Evolutionary conservation across 2,113 vertebrate species (phyloP).

Genomic region (Chroicocephalus ridibundus): DNA sequence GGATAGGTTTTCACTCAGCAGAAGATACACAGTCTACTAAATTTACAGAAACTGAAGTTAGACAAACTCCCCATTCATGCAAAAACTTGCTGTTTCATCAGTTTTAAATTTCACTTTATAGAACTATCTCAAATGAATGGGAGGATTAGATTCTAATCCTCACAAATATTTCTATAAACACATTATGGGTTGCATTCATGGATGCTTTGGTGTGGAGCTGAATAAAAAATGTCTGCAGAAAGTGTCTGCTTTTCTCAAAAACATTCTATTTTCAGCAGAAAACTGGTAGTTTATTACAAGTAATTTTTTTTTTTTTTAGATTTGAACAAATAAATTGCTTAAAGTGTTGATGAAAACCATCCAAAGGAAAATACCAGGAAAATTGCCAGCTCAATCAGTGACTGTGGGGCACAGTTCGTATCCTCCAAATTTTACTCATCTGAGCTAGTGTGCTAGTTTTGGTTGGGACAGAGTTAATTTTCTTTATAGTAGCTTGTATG

Average conservation of each 20-base stretch:
- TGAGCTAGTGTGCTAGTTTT: background rate
- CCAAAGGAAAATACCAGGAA: background rate
- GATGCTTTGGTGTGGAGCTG: background rate
- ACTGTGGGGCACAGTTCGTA: background rate
- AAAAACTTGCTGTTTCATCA: background rate
- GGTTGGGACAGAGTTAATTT: background rate
- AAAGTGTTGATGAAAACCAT: background rate
- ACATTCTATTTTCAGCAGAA: background rate
- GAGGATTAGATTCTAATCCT: background rate
- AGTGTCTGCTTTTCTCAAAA: background rate
- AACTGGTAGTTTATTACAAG: background rate
- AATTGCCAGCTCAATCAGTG: background rate
- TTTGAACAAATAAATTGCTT: background rate
- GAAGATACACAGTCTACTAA: background rate
- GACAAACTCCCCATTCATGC: background rate
- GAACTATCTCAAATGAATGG: background rate
- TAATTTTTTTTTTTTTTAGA: background rate
- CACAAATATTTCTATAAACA: background rate
- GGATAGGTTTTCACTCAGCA: background rate
- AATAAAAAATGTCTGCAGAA: background rate
- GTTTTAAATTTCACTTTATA: background rate
- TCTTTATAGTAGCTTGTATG: background rate
- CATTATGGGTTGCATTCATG: background rate
- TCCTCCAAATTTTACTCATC: background rate
- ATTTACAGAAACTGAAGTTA: background rate